These are phyloP conservation scores for Epizoanthus illoricatus DNA, from an alignment of 92 coral and sea anemone genomes.

Conservation along the genomic window DNA sequence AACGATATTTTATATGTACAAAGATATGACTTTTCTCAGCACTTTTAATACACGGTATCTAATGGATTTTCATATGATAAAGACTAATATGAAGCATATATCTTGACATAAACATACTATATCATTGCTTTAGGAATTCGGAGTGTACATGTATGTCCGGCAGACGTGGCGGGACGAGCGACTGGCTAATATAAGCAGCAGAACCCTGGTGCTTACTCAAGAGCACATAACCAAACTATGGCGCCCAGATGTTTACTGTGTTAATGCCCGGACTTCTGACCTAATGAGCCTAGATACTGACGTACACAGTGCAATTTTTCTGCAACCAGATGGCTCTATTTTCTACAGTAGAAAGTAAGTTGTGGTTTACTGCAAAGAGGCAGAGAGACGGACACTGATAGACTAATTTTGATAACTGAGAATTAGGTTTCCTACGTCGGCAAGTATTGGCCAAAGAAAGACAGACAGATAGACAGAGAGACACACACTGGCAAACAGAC, in stretches of 20 bases:
- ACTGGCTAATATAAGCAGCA: slow-evolving; percentile 60
- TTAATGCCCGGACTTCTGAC: slow-evolving; percentile 75
- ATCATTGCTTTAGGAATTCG: slow-evolving; percentile 57
- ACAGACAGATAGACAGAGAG: not conserved
- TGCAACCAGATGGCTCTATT: slow-evolving; percentile 59
- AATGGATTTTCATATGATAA: not conserved
- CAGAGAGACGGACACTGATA: not conserved
- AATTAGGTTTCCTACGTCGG: too few relatives aligned
- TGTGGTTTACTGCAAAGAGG: not conserved
- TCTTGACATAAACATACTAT: not conserved
- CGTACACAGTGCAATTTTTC: slow-evolving; percentile 60
- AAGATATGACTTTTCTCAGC: too few relatives aligned
- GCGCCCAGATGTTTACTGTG: slow-evolving; percentile 81
- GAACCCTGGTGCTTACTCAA: slow-evolving; percentile 46
- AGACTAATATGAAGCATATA: too few relatives aligned
- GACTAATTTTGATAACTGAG: too few relatives aligned
- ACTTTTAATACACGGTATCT: too few relatives aligned
- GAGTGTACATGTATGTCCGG: slow-evolving; percentile 76
- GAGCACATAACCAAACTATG: slow-evolving; percentile 60
- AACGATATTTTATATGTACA: too few relatives aligned
- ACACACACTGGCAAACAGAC: not conserved
- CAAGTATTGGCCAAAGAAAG: too few relatives aligned
- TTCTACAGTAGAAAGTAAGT: slow-evolving; percentile 82
- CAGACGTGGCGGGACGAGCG: slow-evolving; percentile 84
- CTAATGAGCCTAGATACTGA: slow-evolving; percentile 67